Percentiles rank a stretch among this genome's conserved stretches.
These are phyloP conservation scores for Cheirogaleus major DNA, from an alignment of 2,797 vertebrate genomes.

Conservation along the genomic window DNA sequence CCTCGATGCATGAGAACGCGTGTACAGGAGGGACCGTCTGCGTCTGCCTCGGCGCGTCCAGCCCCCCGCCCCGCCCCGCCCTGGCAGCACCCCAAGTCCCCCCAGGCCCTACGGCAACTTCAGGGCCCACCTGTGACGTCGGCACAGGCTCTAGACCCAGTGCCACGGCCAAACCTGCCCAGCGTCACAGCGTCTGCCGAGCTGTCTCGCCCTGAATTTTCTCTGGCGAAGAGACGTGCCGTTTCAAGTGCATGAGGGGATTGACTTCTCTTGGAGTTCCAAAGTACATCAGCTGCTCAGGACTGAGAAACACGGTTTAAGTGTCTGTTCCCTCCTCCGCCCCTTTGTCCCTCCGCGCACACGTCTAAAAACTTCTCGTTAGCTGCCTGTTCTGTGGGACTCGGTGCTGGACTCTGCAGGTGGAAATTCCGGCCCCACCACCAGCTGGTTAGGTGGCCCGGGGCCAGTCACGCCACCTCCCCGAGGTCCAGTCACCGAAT, in stretches of 20 bases:
- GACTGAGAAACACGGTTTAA: neutral
- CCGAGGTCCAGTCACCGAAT: no score
- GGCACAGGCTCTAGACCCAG: neutral
- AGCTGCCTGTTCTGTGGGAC: neutral
- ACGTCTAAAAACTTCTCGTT: neutral
- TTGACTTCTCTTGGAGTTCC: rapidly evolving
- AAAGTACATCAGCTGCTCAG: neutral
- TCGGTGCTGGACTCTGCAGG: no score
- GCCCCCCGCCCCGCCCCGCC: neutral
- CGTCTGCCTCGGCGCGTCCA: rapidly evolving
- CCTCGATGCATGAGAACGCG: no score
- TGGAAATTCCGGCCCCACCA: neutral
- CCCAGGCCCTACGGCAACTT: rapidly evolving
- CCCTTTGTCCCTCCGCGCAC: neutral
- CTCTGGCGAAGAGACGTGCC: neutral
- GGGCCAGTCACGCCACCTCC: neutral
- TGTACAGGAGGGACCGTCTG: neutral
- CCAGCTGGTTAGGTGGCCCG: neutral
- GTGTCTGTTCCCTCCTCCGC: no score
- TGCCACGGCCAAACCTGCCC: rapidly evolving
- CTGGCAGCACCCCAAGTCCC: no score
- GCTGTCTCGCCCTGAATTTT: no score
- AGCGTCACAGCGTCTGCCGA: rapidly evolving
- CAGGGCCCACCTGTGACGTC: neutral
- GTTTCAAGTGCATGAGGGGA: no score